These are phyloP conservation scores for Callosobruchus maculatus DNA, from an alignment of 2,888 invertebrate genomes.

Conservation along the genomic window DNA sequence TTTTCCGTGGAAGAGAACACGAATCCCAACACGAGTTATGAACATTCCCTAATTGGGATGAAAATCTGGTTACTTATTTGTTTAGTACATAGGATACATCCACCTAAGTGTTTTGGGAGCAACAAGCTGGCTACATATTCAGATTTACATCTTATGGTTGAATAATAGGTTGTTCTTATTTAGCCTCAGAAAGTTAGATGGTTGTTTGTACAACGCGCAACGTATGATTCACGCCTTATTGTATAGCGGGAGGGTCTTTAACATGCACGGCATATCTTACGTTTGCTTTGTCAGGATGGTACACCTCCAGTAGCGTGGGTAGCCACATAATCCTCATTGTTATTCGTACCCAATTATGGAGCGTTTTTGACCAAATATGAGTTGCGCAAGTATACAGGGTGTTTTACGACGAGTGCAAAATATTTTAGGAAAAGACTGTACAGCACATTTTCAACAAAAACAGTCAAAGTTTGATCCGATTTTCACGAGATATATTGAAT, in stretches of 20 bases:
- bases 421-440: no score
- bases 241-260: background rate
- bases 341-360: no score
- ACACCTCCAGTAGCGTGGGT: background rate
- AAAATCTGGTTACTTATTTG: background rate
- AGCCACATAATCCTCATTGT: no score
- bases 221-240: background rate
- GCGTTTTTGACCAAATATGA: no score
- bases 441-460: no score
- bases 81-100: background rate
- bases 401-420: no score
- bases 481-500: no score
- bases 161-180: background rate
- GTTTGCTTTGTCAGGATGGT: background rate
- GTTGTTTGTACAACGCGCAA: background rate
- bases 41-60: background rate
- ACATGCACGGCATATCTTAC: background rate
- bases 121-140: background rate
- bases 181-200: background rate
- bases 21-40: background rate
- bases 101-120: background rate
- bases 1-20: background rate
- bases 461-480: no score
- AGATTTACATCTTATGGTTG: background rate
- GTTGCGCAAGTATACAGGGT: no score